A percentile compares a stretch with the other conserved stretches of the same genome.
phyloP scores from a whole-genome alignment of 2,888 invertebrate genomes.

The Xylota sylvarum region DNA sequence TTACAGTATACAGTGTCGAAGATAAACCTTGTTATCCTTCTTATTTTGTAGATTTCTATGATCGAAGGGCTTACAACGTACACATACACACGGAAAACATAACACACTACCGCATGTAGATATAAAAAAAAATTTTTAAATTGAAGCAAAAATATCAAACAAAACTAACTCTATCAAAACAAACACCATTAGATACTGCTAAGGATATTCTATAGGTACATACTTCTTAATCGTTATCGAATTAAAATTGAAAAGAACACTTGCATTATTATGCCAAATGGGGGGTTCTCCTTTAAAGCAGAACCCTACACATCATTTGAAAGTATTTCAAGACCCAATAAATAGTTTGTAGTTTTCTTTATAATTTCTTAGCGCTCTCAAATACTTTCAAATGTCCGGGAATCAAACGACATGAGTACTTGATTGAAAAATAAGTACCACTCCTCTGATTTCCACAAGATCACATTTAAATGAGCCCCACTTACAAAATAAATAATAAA shows the following conservation, averaged over 20 bases:
- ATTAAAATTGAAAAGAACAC: conserved; percentile 32
- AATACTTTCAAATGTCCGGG: conserved; percentile 22
- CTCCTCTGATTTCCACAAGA: conserved; percentile 29
- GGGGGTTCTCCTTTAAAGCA: conserved; percentile 2
- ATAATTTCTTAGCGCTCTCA: conserved; percentile 12
- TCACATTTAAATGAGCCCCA: conserved; percentile 65
- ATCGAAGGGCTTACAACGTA: background rate
- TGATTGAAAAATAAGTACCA: conserved; percentile 15
- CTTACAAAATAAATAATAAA: conserved; percentile 31
- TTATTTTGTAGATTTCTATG: background rate
- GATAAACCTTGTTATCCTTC: background rate
- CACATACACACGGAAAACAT: conserved; percentile 2
- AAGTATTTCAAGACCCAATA: conserved; percentile 30
- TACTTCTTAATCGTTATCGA: conserved; percentile 26
- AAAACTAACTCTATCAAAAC: conserved; percentile 31
- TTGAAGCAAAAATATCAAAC: conserved; percentile 34
- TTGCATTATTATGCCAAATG: conserved; percentile 1
- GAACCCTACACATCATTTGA: conserved; percentile 2
- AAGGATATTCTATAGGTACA: conserved; percentile 17
- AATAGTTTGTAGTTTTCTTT: background rate
- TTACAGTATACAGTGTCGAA: no score
- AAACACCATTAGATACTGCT: conserved; percentile 34
- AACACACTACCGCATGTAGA: conserved; percentile 17
- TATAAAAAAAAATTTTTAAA: conserved; percentile 8
- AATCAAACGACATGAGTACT: conserved; percentile 50